Conservation (phyloP, 2,888 invertebrate species). For the Leptopilina myrica region DNA sequence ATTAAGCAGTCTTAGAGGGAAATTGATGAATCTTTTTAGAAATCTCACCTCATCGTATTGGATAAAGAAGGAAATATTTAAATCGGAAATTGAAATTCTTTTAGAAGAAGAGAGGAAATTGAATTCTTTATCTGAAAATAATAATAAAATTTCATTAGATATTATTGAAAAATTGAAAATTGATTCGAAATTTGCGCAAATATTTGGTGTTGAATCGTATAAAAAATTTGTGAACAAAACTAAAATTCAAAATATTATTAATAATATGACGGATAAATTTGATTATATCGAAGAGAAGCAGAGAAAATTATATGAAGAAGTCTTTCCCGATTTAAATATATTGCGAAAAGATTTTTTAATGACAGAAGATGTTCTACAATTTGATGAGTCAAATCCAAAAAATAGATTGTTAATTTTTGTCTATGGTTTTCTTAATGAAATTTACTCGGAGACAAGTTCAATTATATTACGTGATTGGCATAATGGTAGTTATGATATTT, state of each 20-base stretch:
- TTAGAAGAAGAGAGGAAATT: slow-evolving; percentile 1
- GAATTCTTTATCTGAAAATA: slow-evolving; percentile 8
- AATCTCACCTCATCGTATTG: background rate
- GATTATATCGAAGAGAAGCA: background rate
- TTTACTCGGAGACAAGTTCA: background rate
- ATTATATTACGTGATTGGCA: background rate
- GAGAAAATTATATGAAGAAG: background rate
- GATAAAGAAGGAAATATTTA: background rate
- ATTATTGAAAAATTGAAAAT: background rate
- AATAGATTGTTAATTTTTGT: background rate
- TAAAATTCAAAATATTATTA: background rate
- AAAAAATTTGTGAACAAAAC: background rate
- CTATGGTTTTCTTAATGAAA: background rate
- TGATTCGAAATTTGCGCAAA: background rate
- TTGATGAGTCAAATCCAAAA: background rate
- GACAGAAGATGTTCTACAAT: background rate
- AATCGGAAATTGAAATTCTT: slow-evolving; percentile 10
- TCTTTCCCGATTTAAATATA: background rate
- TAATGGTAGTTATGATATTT: background rate
- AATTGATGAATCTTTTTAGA: background rate
- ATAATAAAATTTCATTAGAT: background rate
- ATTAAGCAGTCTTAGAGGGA: background rate
- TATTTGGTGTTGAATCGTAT: slow-evolving; percentile 1
- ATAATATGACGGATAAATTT: background rate
- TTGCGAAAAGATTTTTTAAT: background rate